A percentile compares a stretch with the other conserved stretches of the same genome.
These are phyloP conservation scores for Toxonevra muliebris DNA, from an alignment of 2,888 invertebrate species.

Conservation along the genomic window DNA sequence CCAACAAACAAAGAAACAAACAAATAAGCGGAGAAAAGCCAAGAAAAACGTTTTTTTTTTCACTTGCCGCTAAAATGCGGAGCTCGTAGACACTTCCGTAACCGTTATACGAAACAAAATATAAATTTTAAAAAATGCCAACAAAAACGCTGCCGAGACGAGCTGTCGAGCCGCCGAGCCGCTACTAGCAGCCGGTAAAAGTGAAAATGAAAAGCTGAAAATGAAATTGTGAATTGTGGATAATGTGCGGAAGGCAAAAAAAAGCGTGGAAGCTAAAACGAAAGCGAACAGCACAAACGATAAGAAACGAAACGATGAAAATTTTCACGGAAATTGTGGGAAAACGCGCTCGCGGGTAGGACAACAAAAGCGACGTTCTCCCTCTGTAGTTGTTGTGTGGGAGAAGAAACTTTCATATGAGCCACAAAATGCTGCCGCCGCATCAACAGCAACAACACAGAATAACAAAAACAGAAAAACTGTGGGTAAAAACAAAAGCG, in stretches of 20 bases:
- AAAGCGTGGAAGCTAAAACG: conserved; percentile 4
- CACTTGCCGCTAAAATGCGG: background rate
- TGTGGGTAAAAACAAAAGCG: background rate
- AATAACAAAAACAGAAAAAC: too few relatives aligned
- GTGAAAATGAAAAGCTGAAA: conserved; percentile 52
- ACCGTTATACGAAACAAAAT: conserved; percentile 17
- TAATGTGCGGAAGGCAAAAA: conserved; percentile 6
- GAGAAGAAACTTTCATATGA: too few relatives aligned
- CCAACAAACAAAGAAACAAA: too few relatives aligned
- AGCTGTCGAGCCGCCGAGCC: conserved; percentile 60
- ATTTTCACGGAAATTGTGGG: conserved; percentile 10
- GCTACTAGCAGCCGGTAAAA: conserved; percentile 61
- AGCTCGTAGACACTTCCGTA: conserved; percentile 11
- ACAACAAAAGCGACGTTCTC: conserved; percentile 1
- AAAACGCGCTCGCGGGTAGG: conserved; percentile 28
- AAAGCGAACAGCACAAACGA: background rate
- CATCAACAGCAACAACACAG: background rate
- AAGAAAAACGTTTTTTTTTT: too few relatives aligned
- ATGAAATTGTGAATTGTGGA: conserved; percentile 15
- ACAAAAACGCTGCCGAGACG: conserved; percentile 39
- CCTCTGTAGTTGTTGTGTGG: too few relatives aligned
- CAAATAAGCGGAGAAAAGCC: too few relatives aligned
- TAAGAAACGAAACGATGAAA: conserved; percentile 2
- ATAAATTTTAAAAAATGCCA: conserved; percentile 18
- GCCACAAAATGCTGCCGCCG: too few relatives aligned